phyloP scores from a whole-genome alignment of 2,113 vertebrate species.

The Antechinus flavipes region DNA sequence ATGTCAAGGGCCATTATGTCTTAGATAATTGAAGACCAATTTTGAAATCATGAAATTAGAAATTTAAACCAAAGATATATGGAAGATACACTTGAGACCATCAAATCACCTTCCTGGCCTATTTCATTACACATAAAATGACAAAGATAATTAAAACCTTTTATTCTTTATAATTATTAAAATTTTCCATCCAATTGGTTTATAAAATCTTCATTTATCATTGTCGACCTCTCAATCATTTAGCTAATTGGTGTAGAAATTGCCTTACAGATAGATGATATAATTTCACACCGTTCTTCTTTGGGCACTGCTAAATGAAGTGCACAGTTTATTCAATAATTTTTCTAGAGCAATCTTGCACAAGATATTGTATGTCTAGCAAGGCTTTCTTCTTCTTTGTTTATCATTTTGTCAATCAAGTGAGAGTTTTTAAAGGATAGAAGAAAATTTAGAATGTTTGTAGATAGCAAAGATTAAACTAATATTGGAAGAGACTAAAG shows the following conservation, averaged over 20 bases:
- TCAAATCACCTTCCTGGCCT: not conserved
- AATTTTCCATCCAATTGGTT: not conserved
- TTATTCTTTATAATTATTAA: not conserved
- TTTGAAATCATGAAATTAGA: constrained; percentile 33
- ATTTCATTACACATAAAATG: not conserved
- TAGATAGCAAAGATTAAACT: not conserved
- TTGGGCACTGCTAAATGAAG: not conserved
- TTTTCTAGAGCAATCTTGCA: not conserved
- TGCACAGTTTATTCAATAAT: not conserved
- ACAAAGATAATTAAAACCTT: not conserved
- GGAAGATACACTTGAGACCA: not conserved
- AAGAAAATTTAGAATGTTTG: not conserved
- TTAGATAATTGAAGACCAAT: not conserved
- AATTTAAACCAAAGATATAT: not conserved
- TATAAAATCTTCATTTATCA: not conserved
- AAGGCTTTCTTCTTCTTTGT: not conserved
- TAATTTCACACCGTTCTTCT: not conserved
- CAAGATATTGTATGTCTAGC: not conserved
- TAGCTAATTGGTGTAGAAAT: not conserved
- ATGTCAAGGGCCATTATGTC: not conserved
- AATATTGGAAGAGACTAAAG: not conserved
- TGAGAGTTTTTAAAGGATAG: not conserved
- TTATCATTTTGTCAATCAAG: not conserved
- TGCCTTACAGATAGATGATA: not conserved
- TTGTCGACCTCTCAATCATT: not conserved